Percentiles rank a stretch among this genome's conserved stretches.
Conservation (phyloP, 2,113 vertebrate genomes). For the Oreochromis tanganicae region DNA sequence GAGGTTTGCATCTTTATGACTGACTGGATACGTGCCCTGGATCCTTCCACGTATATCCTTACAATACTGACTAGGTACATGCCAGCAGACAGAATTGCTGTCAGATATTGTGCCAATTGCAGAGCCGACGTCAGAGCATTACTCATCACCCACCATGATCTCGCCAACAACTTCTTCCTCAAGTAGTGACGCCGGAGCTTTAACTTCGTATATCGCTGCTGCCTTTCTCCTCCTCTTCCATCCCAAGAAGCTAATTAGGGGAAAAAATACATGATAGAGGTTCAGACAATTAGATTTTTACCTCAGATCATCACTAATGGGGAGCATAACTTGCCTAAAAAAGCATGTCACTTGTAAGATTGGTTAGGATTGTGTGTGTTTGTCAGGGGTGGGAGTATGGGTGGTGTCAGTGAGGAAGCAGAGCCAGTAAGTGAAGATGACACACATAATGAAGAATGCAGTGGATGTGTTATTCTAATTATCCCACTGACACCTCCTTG, state of each 20-base stretch:
- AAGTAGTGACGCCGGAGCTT: neutral
- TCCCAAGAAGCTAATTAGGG: conserved; percentile 32
- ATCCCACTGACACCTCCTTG: conserved; percentile 30
- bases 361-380: conserved; percentile 1
- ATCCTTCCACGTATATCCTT: neutral
- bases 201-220: conserved; percentile 3
- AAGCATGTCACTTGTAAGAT: neutral
- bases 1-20: neutral
- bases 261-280: neutral
- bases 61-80: neutral
- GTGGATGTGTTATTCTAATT: conserved; percentile 65
- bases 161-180: conserved; percentile 27
- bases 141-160: conserved; percentile 32
- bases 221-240: neutral
- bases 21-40: neutral
- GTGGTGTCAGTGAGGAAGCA: conserved; percentile 7
- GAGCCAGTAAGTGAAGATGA: conserved; percentile 59
- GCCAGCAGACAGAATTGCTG: conserved; percentile 5
- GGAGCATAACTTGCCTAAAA: conserved; percentile 27
- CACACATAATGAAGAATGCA: conserved; percentile 66
- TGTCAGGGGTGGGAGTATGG: neutral
- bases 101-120: conserved; percentile 30
- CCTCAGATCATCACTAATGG: conserved; percentile 29
- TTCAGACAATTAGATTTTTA: conserved; percentile 36
- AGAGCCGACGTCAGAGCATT: conserved; percentile 27